Base-by-base conservation (phyloP, 2,888 invertebrate species). In the Spodoptera picta region DNA sequence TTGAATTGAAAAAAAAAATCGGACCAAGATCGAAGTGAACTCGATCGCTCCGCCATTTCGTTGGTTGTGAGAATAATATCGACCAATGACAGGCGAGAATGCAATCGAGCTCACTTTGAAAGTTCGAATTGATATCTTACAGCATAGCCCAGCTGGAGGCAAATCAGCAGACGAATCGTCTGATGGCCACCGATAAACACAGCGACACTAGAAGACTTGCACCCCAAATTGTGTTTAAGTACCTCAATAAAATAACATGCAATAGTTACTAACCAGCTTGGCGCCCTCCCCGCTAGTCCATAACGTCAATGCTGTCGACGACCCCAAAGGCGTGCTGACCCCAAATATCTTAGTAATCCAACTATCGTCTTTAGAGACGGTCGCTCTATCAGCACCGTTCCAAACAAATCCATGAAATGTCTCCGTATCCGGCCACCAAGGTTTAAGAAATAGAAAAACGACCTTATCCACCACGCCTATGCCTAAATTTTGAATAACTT, bases 401-500 rank as follows among this genome's bases (percentile, higher is more conserved):
- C 95, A 95, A 0, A 95, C 48, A 14, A 95, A 91, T 0, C 74
- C 78, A 49, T 77, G 75, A 41, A 83, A 80, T 0, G 62, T 79
- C 0, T 60, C 65, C 1, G 62, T 77, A 6, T 87, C 83, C 0
- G 92, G 89, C 97, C 97, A 97, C 96, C 97, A 97, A 3, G 92
- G 89, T 7, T 92, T 82, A 0, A 96, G 90, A 84, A 96, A 98
- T 43, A 95, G 91, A 0, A 97, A 77, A 53, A 96, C 95, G 27
- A 97, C 95, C 90, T 97, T 97, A 65, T 96, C 95, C 0, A 96
- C 96, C 0, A 95, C 95, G 0, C 97, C 97, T 73, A 96, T 95
- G 0, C 95, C 95, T 49, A 97, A 84, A 19, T 90, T 89, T 85
- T 96, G 79, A 31, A 97, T 96, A 0, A 95, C 93, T 41, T 87